Evolutionary conservation across 2,797 vertebrate genomes (phyloP).

Genomic region (Oreochromis grahami): DNA sequence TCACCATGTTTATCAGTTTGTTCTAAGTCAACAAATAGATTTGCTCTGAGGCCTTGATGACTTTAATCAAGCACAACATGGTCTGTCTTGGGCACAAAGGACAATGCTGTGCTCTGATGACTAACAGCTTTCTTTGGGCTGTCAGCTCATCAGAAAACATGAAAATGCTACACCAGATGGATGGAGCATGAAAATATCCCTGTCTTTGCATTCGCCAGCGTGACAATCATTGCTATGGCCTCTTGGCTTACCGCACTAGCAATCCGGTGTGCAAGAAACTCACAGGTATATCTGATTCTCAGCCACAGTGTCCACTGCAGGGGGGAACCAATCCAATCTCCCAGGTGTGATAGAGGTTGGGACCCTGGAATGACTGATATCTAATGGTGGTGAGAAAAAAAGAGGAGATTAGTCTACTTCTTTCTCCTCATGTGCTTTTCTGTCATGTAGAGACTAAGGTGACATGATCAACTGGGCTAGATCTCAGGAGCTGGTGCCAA

Average conservation of each 20-base stretch:
- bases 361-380: constrained; percentile 26
- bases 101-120: constrained; percentile 27
- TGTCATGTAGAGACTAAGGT: constrained; percentile 9
- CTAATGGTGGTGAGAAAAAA: constrained; percentile 1
- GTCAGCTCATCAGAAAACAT: constrained; percentile 64
- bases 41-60: constrained; percentile 32
- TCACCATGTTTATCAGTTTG: constrained; percentile 49
- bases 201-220: constrained; percentile 18
- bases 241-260: constrained; percentile 2
- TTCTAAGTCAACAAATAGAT: constrained; percentile 37
- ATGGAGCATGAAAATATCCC: constrained; percentile 36
- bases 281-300: constrained; percentile 15
- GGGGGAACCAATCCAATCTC: constrained; percentile 53
- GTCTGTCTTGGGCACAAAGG: constrained; percentile 15
- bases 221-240: constrained; percentile 18
- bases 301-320: constrained; percentile 8
- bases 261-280: constrained; percentile 45
- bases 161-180: constrained; percentile 52
- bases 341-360: constrained; percentile 51
- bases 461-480: constrained; percentile 27
- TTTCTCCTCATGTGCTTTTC: not conserved
- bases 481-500: not conserved
- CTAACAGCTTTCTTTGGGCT: constrained; percentile 38
- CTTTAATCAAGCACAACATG: constrained; percentile 36
- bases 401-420: constrained; percentile 26